phyloP scores from a whole-genome alignment of 2,888 invertebrate species.

The Nymphalis c-album region DNA sequence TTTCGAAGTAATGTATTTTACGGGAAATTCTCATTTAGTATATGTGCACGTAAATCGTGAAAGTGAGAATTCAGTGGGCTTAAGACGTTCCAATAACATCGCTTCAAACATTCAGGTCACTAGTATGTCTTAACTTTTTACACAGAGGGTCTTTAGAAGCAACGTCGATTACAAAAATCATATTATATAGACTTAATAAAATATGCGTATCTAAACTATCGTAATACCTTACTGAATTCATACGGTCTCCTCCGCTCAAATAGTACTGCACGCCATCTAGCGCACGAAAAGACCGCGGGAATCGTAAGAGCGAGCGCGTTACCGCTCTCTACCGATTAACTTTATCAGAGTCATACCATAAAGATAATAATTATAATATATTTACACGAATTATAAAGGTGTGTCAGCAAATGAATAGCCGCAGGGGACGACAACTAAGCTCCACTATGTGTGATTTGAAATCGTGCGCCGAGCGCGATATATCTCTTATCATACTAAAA shows the following conservation, averaged over 20 bases:
- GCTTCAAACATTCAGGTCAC: slow-evolving; percentile 80
- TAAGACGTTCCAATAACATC: slow-evolving; percentile 71
- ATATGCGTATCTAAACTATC: slow-evolving; percentile 79
- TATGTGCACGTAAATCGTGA: slow-evolving; percentile 77
- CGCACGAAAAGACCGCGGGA: slow-evolving; percentile 21
- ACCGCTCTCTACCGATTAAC: slow-evolving; percentile 49
- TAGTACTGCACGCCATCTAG: background rate
- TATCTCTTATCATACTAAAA: slow-evolving; percentile 68
- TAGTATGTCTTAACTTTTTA: slow-evolving; percentile 81
- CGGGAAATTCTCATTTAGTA: slow-evolving; percentile 71
- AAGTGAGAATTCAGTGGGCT: slow-evolving; percentile 79
- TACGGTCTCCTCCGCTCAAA: slow-evolving; percentile 3
- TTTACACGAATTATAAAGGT: slow-evolving; percentile 79
- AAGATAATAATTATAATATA: slow-evolving; percentile 78
- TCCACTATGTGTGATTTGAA: slow-evolving; percentile 79
- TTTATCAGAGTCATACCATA: slow-evolving; percentile 72
- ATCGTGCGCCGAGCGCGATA: slow-evolving; percentile 71
- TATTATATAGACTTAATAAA: slow-evolving; percentile 80
- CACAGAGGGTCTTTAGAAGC: slow-evolving; percentile 80
- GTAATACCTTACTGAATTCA: slow-evolving; percentile 54
- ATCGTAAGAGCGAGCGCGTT: slow-evolving; percentile 35
- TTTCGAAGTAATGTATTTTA: slow-evolving; percentile 69
- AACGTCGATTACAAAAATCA: slow-evolving; percentile 81
- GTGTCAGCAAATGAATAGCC: slow-evolving; percentile 78
- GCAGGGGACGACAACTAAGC: slow-evolving; percentile 76